These are phyloP conservation scores for Austrolebias charrua DNA, from an alignment of 2,797 vertebrate genomes.

Conservation along the genomic window DNA sequence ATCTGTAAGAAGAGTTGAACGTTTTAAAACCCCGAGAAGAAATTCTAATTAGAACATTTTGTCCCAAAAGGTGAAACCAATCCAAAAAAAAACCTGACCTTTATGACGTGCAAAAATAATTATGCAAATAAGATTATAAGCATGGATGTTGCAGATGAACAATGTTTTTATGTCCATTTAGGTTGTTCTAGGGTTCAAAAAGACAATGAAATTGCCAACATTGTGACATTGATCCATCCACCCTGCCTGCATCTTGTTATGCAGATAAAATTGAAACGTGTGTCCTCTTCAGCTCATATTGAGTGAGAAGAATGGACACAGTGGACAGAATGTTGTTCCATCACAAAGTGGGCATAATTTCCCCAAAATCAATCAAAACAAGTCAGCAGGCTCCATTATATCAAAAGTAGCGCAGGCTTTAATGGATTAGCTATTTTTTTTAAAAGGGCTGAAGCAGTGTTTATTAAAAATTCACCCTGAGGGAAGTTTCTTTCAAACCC, in stretches of 20 bases:
- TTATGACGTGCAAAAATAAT: not conserved
- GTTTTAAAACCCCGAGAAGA: not conserved
- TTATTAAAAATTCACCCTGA: slow-evolving; percentile 32
- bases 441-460: slow-evolving; percentile 14
- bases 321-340: slow-evolving; percentile 1
- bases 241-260: slow-evolving; percentile 2
- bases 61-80: not conserved
- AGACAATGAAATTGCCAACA: slow-evolving; percentile 1
- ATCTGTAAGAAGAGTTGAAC: not conserved
- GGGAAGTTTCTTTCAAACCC: slow-evolving; percentile 31
- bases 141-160: slow-evolving; percentile 5
- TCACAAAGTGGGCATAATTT: slow-evolving; percentile 8
- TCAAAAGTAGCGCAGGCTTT: slow-evolving; percentile 15
- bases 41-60: not conserved
- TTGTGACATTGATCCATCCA: slow-evolving; percentile 6
- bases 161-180: not conserved
- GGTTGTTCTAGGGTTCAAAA: not conserved
- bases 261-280: slow-evolving; percentile 21
- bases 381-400: slow-evolving; percentile 21
- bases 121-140: not conserved
- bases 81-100: not conserved
- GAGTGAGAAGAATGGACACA: not conserved
- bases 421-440: slow-evolving; percentile 32
- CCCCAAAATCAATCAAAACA: slow-evolving; percentile 33
- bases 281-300: not conserved